Percentiles rank a stretch among this genome's conserved stretches.
Evolutionary conservation across 1,140 invertebrate genomes (phyloP).

Genomic region (Conus betulinus): DNA sequence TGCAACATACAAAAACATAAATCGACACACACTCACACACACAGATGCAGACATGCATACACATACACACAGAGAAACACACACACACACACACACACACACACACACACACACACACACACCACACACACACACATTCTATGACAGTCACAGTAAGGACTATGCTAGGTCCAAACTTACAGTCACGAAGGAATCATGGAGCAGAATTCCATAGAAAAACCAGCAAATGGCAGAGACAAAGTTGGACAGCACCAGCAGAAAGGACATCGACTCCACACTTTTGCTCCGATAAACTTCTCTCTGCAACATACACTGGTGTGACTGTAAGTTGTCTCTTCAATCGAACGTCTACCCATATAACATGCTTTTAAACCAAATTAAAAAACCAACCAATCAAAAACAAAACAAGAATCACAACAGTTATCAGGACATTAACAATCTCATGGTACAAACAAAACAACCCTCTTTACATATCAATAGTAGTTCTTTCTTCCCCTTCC

Average conservation of each 20-base stretch:
- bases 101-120: too few species aligned
- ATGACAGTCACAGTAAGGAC: too few species aligned
- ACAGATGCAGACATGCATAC: background rate
- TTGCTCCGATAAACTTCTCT: conserved; percentile 21
- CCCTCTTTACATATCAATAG: too few species aligned
- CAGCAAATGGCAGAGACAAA: conserved; percentile 22
- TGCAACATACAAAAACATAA: background rate
- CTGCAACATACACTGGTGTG: background rate
- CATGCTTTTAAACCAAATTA: too few species aligned
- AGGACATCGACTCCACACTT: conserved; percentile 27
- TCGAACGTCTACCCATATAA: too few species aligned
- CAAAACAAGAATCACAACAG: background rate
- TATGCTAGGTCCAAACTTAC: background rate
- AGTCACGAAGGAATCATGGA: conserved; percentile 19
- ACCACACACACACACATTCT: too few species aligned
- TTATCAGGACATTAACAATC: too few species aligned
- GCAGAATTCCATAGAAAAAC: conserved; percentile 4
- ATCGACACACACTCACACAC: background rate
- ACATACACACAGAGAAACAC: background rate
- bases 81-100: background rate
- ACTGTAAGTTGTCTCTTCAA: background rate
- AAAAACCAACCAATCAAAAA: too few species aligned
- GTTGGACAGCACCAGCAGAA: conserved; percentile 26
- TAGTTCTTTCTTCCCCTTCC: too few species aligned
- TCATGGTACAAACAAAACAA: too few species aligned